Percentiles rank a stretch among this genome's conserved stretches.
phyloP scores from a whole-genome alignment of 2,888 invertebrate species.

The Sussaba pulchella region DNA sequence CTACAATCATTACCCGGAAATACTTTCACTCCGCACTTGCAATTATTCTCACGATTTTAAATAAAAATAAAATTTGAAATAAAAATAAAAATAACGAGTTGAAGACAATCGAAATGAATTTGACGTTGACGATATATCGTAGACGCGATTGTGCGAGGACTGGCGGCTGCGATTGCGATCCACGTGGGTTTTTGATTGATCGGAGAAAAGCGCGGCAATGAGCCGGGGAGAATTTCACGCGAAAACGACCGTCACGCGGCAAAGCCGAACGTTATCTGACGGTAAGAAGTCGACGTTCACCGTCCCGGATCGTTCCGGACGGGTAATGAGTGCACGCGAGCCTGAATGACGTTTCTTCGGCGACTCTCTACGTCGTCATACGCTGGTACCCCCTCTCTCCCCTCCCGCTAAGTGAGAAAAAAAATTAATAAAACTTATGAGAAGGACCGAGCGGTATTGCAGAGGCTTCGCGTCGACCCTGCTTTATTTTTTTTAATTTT shows the following conservation, averaged over 20 bases:
- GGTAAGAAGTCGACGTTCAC: slow-evolving; percentile 54
- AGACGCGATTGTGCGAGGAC: too few species aligned
- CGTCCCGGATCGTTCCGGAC: slow-evolving; percentile 27
- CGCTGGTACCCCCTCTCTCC: background rate
- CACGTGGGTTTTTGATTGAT: slow-evolving; percentile 31
- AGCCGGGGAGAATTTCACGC: slow-evolving; percentile 37
- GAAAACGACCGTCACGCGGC: slow-evolving; percentile 66
- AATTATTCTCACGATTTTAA: background rate
- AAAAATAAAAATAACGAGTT: too few species aligned
- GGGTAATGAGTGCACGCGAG: slow-evolving; percentile 23
- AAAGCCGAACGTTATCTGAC: slow-evolving; percentile 64
- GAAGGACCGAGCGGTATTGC: too few species aligned
- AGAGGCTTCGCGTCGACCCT: background rate
- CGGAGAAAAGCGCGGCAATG: slow-evolving; percentile 13
- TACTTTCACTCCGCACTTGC: background rate
- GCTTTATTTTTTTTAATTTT: too few species aligned
- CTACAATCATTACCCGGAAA: background rate
- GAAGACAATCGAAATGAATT: too few species aligned
- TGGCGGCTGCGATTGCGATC: too few species aligned
- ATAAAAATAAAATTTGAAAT: too few species aligned
- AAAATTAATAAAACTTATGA: too few species aligned
- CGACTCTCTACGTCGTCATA: slow-evolving; percentile 10
- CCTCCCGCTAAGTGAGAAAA: too few species aligned
- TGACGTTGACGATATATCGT: too few species aligned
- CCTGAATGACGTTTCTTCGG: slow-evolving; percentile 4